Percentiles rank a stretch among this genome's conserved stretches.
phyloP scores from a whole-genome alignment of 2,888 invertebrate genomes.

The Coleophora flavipennella region DNA sequence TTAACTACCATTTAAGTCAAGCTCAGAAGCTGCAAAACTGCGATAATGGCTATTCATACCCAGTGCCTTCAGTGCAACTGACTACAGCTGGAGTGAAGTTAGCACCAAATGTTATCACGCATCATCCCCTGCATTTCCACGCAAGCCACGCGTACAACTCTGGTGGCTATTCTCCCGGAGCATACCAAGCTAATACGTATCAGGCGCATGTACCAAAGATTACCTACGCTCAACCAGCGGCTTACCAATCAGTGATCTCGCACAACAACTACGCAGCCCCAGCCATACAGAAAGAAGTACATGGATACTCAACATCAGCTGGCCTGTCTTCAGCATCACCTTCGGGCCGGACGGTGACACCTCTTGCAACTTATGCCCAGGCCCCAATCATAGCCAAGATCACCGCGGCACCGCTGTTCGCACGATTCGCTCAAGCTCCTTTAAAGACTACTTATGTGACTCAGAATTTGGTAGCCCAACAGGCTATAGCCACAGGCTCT shows the following conservation, averaged over 20 bases:
- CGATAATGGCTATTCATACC: constrained; percentile 67
- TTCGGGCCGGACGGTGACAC: constrained; percentile 43
- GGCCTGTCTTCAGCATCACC: constrained; percentile 55
- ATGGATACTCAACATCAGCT: constrained; percentile 70
- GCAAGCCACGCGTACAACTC: constrained; percentile 21
- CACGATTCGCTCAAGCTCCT: constrained; percentile 45
- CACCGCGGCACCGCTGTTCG: constrained; percentile 58
- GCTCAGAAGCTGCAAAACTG: constrained; percentile 46
- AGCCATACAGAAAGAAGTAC: constrained; percentile 41
- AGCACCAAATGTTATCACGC: constrained; percentile 14
- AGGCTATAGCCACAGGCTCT: constrained; percentile 37
- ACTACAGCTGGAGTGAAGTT: constrained; percentile 45
- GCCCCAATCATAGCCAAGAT: constrained; percentile 68
- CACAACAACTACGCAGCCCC: constrained; percentile 32
- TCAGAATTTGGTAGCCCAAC: constrained; percentile 46
- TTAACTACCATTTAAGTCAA: constrained; percentile 60
- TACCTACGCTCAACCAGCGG: constrained; percentile 40
- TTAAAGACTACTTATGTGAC: constrained; percentile 40
- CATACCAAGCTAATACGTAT: constrained; percentile 20
- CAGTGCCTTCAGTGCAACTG: constrained; percentile 67
- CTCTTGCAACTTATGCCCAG: constrained; percentile 58
- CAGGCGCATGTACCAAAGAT: constrained; percentile 38
- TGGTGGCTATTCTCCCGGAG: constrained; percentile 24
- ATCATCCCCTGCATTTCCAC: constrained; percentile 14
- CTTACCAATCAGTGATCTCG: constrained; percentile 24